Conservation (phyloP, 2,113 vertebrate species). For the Leuciscus idus region DNA sequence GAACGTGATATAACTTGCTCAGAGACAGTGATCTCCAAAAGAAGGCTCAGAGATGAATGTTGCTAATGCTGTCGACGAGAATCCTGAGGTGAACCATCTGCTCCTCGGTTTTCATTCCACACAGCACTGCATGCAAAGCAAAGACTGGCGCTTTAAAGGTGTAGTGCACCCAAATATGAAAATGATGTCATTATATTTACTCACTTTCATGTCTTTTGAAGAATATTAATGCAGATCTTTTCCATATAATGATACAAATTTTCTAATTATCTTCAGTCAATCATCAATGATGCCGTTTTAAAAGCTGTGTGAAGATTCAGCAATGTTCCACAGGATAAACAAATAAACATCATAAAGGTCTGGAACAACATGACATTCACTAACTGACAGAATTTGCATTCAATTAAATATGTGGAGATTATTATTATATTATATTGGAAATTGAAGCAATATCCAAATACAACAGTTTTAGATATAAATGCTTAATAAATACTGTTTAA, state of each 20-base stretch:
- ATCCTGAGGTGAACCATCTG: conserved; percentile 34
- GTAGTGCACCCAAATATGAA: neutral
- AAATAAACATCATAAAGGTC: too few species aligned
- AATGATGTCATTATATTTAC: neutral
- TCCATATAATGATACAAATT: neutral
- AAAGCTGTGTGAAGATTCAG: too few species aligned
- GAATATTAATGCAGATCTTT: neutral
- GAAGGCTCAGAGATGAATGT: conserved; percentile 10
- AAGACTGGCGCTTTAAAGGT: conserved; percentile 2
- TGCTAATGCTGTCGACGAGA: neutral
- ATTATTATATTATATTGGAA: too few species aligned
- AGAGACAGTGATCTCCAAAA: neutral
- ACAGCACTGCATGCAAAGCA: neutral
- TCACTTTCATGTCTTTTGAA: neutral
- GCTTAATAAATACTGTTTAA: too few species aligned
- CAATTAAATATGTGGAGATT: too few species aligned
- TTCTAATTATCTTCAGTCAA: too few species aligned
- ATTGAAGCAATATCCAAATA: too few species aligned
- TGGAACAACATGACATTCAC: too few species aligned
- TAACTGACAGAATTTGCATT: too few species aligned
- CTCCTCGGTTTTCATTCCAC: neutral
- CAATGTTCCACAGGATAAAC: too few species aligned
- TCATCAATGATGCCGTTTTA: neutral
- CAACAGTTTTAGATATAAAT: too few species aligned
- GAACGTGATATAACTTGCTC: neutral